phyloP scores from a whole-genome alignment of 2,113 vertebrate genomes.

The Aythya baeri region DNA sequence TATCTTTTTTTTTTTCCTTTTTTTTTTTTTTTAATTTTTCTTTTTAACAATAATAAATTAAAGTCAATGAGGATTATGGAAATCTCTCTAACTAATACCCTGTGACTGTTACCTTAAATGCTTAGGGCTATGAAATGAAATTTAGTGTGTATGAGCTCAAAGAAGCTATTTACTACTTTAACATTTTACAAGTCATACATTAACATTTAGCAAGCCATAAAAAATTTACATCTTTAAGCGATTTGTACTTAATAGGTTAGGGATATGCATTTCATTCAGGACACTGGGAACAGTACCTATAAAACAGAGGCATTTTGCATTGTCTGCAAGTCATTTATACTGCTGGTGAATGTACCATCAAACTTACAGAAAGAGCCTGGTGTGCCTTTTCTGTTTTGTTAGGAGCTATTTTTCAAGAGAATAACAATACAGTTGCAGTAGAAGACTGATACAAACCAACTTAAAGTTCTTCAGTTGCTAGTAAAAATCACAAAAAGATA shows the following conservation, averaged over 20 bases:
- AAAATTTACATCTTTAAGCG: conserved; percentile 80
- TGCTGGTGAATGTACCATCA: background rate
- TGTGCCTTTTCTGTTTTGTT: background rate
- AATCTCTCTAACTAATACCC: conserved; percentile 56
- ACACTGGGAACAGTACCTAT: background rate
- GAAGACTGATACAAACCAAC: background rate
- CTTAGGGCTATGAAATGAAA: conserved; percentile 74
- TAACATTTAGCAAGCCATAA: conserved; percentile 83
- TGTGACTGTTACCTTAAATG: conserved; percentile 70
- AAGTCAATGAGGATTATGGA: conserved; percentile 60
- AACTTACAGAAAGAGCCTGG: background rate
- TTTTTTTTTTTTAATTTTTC: conserved; percentile 1
- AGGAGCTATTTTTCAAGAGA: background rate
- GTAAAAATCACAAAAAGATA: background rate
- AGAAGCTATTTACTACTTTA: conserved; percentile 80
- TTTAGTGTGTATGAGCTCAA: conserved; percentile 70
- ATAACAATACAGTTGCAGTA: background rate
- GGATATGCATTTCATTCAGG: conserved; percentile 48
- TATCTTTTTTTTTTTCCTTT: background rate
- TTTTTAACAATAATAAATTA: conserved; percentile 57
- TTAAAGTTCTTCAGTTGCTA: background rate
- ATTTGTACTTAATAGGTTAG: conserved; percentile 79
- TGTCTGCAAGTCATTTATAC: conserved; percentile 60
- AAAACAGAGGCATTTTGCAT: conserved; percentile 62
- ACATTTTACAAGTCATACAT: conserved; percentile 82